Evolutionary conservation across 1,140 invertebrate species (phyloP).

Genomic region (Drosophila bipectinata): DNA sequence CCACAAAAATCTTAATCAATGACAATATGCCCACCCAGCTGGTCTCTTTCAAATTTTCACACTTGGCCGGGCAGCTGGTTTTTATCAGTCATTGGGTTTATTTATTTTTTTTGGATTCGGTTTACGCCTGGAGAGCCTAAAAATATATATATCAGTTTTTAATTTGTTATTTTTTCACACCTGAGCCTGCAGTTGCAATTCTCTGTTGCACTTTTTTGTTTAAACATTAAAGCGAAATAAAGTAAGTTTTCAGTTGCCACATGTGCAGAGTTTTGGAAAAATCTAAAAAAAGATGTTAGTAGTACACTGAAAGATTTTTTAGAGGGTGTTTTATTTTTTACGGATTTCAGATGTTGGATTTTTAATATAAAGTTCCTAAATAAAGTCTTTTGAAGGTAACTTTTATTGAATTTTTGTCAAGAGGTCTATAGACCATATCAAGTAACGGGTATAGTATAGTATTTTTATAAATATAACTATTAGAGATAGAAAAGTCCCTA

Average conservation of each 20-base stretch:
- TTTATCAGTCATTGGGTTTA: conserved; percentile 39
- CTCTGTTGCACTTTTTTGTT: conserved; percentile 50
- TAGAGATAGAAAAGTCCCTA: no score
- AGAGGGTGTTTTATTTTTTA: no score
- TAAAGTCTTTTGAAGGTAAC: no score
- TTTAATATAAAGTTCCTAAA: no score
- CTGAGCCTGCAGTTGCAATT: conserved; percentile 42
- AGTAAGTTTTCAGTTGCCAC: conserved; percentile 30
- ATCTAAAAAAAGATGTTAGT: conserved; percentile 14
- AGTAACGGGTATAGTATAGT: no score
- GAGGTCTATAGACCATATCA: no score
- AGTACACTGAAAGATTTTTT: no score
- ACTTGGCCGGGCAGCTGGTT: conserved; percentile 41
- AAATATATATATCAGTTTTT: conserved; percentile 33
- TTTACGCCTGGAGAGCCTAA: conserved; percentile 9
- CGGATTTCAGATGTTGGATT: no score
- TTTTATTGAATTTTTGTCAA: no score
- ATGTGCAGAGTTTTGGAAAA: conserved; percentile 6
- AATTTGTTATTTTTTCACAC: conserved; percentile 43
- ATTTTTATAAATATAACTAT: no score
- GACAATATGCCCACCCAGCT: conserved; percentile 31
- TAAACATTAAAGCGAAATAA: conserved; percentile 30
- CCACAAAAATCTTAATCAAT: conserved; percentile 31
- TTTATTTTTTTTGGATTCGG: neutral
- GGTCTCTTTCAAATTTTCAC: conserved; percentile 25